Evolutionary conservation across 2,797 vertebrate genomes (phyloP).

Genomic region (Eospalax fontanierii): DNA sequence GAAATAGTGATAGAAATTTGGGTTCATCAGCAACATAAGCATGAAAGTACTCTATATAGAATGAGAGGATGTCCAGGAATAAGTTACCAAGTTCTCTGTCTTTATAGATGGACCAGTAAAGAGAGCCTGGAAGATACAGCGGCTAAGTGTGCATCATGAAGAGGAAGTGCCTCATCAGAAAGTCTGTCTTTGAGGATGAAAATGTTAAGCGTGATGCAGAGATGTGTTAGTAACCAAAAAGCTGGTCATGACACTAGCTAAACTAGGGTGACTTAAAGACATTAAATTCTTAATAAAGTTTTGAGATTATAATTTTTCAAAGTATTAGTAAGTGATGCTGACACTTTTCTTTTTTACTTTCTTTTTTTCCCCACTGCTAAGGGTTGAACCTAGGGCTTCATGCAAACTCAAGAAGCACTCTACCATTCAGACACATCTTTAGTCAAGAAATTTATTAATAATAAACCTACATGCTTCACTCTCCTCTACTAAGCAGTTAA

Average conservation of each 20-base stretch:
- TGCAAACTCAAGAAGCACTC: neutral
- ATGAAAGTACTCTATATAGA: neutral
- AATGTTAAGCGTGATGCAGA: neutral
- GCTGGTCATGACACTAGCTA: neutral
- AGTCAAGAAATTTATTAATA: neutral
- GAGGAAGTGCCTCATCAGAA: neutral
- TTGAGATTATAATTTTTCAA: neutral
- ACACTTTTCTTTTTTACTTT: neutral
- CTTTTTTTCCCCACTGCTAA: neutral
- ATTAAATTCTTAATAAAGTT: neutral
- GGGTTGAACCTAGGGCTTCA: neutral
- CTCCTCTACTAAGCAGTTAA: neutral
- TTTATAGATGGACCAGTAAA: neutral
- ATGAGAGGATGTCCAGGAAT: neutral
- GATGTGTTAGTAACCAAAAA: neutral
- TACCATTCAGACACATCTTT: neutral
- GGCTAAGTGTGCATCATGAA: neutral
- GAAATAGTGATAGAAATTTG: neutral
- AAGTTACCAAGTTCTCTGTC: neutral
- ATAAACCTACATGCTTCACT: neutral
- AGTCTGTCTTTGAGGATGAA: neutral
- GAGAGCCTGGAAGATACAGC: neutral
- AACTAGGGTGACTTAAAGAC: neutral
- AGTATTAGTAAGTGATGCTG: neutral
- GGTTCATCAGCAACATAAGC: neutral